Evolutionary conservation across 2,888 invertebrate genomes (phyloP), one percentile per base, ranked within the genome.

Genomic region (Choristoneura rosaceana): DNA sequence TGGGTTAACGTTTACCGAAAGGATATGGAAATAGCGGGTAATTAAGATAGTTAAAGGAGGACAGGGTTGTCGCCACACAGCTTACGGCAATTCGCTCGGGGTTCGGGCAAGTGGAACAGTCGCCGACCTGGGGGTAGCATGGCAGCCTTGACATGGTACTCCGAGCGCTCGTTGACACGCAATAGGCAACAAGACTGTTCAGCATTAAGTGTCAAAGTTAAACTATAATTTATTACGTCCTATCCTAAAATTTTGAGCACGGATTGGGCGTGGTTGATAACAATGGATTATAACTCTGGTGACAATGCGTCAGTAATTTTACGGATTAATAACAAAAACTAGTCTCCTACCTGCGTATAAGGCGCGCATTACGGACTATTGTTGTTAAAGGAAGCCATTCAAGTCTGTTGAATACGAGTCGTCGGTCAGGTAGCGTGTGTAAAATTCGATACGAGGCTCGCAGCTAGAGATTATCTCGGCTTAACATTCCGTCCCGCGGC

Each of bases 381-480:
- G 89, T 88, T 83, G 82, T 85, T 81, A 83, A 82, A 86, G 84
- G 91, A 91, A 92, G 86, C 90, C 89, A 90, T 90, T 90, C 87
- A 90, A 89, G 83, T 80, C 80, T 81, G 84, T 87, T 87, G 85
- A 88, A 89, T 87, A 88, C 85, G 84, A 68, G 71, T 68, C 67
- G 63, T 55, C 86, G 86, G 84, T 87, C 92, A 93, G 93, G 92
- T 92, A 93, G 90, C 88, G 87, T 90, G 90, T 89, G 90, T 91
- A 90, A 90, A 91, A 90, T 90, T 89, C 85, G 88, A 91, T 89
- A 87, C 88, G 84, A 87, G 84, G 82, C 81, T 84, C 84, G 80
- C 81, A 79, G 83, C 79, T 78, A 79, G 81, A 90, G 93, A 93
- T 93, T 87, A 93, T 92, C 92, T 87, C 83, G 83, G 91, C 91